phyloP scores from a whole-genome alignment of 2,113 vertebrate species.

The Grantiella picta region DNA sequence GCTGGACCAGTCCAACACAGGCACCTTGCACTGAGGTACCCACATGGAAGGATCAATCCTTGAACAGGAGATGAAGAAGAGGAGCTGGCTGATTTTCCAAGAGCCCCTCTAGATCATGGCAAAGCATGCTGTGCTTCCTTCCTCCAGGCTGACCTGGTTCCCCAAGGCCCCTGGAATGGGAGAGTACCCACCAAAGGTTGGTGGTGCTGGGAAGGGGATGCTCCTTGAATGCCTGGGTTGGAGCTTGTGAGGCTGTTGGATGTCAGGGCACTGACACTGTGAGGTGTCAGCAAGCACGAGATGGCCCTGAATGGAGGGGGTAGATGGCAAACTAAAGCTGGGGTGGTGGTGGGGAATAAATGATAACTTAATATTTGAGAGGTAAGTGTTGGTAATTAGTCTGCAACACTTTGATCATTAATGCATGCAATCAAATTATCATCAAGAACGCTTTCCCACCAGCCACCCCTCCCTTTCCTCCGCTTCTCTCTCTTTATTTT shows the following conservation, averaged over 20 bases:
- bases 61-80: neutral
- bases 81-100: neutral
- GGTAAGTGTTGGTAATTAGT: conserved; percentile 76
- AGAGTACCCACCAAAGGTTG: neutral
- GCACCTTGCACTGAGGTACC: neutral
- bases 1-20: neutral
- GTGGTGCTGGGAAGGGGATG: neutral
- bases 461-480: neutral
- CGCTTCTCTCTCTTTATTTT: conserved; percentile 51
- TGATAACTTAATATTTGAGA: conserved; percentile 73
- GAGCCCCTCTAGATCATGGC: neutral
- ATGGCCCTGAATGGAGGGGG: neutral
- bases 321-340: neutral
- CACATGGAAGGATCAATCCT: neutral
- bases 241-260: neutral
- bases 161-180: neutral
- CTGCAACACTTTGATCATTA: conserved; percentile 78
- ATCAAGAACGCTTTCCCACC: conserved; percentile 68
- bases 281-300: neutral
- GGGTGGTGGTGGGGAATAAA: conserved; percentile 13
- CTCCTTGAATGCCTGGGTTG: neutral
- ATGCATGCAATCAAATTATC: conserved; percentile 78
- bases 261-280: neutral
- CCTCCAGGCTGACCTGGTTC: neutral
- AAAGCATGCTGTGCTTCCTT: neutral